These are phyloP conservation scores for Umimayanthus chanpuru DNA, from an alignment of 92 coral and sea anemone genomes.

Conservation along the genomic window DNA sequence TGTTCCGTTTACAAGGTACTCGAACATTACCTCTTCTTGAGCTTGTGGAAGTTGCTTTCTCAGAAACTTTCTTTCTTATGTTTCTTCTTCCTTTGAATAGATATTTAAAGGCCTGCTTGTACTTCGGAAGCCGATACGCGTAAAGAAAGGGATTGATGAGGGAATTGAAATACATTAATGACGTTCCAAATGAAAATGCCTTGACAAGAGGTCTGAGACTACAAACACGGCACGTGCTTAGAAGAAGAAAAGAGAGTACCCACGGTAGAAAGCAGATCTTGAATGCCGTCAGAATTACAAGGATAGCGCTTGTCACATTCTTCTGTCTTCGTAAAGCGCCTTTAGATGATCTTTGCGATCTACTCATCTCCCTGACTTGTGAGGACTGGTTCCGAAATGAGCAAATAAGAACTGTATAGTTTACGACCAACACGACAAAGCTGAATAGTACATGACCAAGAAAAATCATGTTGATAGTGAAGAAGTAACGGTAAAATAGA, in stretches of 20 bases:
- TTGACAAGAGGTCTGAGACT: not conserved
- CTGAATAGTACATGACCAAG: conserved; percentile 34
- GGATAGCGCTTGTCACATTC: not conserved
- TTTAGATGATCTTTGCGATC: not conserved
- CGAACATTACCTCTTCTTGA: not conserved
- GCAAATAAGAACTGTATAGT: not conserved
- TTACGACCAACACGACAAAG: not conserved
- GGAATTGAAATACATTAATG: conserved; percentile 33
- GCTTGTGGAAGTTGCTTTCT: not conserved
- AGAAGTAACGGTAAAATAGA: not conserved
- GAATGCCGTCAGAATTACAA: conserved; percentile 34
- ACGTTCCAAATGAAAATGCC: not conserved
- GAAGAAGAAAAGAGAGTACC: conserved; percentile 25
- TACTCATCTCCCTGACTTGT: conserved; percentile 2
- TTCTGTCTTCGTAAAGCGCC: conserved; percentile 2
- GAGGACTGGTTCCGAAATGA: conserved; percentile 6
- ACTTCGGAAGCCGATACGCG: conserved; percentile 37
- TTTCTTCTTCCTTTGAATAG: conserved; percentile 3
- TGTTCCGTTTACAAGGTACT: not conserved
- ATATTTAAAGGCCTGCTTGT: conserved; percentile 22
- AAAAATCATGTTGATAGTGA: conserved; percentile 30
- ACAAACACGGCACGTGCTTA: conserved; percentile 13
- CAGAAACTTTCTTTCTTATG: not conserved
- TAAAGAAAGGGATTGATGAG: conserved; percentile 32
- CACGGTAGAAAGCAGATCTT: conserved; percentile 30